A percentile compares a stretch with the other conserved stretches of the same genome.
Conservation (phyloP, 2,888 invertebrate genomes). For the Isotomurus palustris region DNA sequence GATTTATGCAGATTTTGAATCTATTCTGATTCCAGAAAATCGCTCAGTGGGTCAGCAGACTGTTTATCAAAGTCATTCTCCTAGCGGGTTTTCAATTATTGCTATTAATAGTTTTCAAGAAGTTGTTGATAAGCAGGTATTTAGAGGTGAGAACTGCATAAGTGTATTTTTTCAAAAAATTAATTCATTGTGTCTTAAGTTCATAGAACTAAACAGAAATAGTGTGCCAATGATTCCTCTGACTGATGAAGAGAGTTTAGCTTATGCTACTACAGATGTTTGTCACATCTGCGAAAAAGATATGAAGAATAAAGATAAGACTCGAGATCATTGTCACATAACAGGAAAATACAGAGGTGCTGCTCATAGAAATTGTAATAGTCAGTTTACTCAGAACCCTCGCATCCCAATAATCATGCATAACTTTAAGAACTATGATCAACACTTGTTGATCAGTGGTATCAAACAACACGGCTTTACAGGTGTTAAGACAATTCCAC, state of each 20-base stretch:
- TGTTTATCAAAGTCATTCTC: not conserved
- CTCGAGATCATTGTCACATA: slow-evolving; percentile 14
- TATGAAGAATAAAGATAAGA: not conserved
- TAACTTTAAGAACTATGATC: not conserved
- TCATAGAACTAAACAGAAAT: not conserved
- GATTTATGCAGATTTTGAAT: slow-evolving; percentile 8
- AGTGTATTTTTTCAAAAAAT: not conserved
- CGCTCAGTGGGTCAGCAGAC: not conserved
- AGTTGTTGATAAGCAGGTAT: not conserved
- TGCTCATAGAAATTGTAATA: slow-evolving; percentile 6
- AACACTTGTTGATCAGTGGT: slow-evolving; percentile 8
- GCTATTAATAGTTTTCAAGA: not conserved
- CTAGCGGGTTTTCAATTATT: not conserved
- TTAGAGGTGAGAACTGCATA: not conserved
- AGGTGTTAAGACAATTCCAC: slow-evolving; percentile 12
- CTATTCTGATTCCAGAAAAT: not conserved
- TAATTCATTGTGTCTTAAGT: not conserved
- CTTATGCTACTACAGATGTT: not conserved
- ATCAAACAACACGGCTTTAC: slow-evolving; percentile 5
- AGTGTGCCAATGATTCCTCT: not conserved
- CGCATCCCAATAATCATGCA: slow-evolving; percentile 1
- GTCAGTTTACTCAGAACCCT: not conserved
- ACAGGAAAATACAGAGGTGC: not conserved
- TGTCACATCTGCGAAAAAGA: not conserved
- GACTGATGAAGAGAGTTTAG: not conserved